These are phyloP conservation scores for Siderastrea radians DNA, from an alignment of 92 coral and sea anemone species.

Conservation along the genomic window DNA sequence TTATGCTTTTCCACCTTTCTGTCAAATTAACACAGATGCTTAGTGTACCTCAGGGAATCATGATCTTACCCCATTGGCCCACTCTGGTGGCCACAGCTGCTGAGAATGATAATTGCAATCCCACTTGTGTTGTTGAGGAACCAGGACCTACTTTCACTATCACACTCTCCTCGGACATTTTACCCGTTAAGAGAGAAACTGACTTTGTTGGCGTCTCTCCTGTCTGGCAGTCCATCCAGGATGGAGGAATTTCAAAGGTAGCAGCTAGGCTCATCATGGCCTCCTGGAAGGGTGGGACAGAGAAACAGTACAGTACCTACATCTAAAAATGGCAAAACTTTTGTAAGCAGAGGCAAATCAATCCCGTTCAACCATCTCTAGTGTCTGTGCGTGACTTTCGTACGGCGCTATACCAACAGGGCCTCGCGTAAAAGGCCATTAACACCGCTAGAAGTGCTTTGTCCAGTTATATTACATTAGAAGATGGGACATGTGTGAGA, in stretches of 20 bases:
- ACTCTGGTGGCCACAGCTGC: slow-evolving; percentile 60
- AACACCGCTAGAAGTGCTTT: slow-evolving; percentile 53
- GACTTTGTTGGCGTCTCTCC: slow-evolving; percentile 45
- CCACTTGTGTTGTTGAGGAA: slow-evolving; percentile 33
- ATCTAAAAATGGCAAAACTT: slow-evolving; percentile 18
- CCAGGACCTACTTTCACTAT: slow-evolving; percentile 43
- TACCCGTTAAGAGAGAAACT: slow-evolving; percentile 45
- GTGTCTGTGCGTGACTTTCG: slow-evolving; percentile 14
- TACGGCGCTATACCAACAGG: slow-evolving; percentile 8
- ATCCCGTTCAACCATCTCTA: slow-evolving; percentile 12
- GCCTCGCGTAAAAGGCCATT: slow-evolving; percentile 32
- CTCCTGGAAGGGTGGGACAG: slow-evolving; percentile 50
- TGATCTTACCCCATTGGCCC: slow-evolving; percentile 39
- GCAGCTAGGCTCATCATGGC: slow-evolving; percentile 46
- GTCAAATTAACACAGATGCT: slow-evolving; percentile 60
- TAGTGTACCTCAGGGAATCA: slow-evolving; percentile 55
- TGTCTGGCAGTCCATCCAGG: slow-evolving; percentile 40
- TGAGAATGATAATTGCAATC: slow-evolving; percentile 43
- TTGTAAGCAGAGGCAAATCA: slow-evolving; percentile 29
- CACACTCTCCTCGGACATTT: slow-evolving; percentile 36
- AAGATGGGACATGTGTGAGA: slow-evolving; percentile 40
- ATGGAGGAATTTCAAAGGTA: slow-evolving; percentile 51
- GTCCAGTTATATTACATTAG: slow-evolving; percentile 38
- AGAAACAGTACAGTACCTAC: slow-evolving; percentile 40
- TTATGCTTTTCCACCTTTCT: slow-evolving; percentile 65